phyloP scores from a whole-genome alignment of 92 coral and sea anemone species.

The Desmophyllum pertusum region DNA sequence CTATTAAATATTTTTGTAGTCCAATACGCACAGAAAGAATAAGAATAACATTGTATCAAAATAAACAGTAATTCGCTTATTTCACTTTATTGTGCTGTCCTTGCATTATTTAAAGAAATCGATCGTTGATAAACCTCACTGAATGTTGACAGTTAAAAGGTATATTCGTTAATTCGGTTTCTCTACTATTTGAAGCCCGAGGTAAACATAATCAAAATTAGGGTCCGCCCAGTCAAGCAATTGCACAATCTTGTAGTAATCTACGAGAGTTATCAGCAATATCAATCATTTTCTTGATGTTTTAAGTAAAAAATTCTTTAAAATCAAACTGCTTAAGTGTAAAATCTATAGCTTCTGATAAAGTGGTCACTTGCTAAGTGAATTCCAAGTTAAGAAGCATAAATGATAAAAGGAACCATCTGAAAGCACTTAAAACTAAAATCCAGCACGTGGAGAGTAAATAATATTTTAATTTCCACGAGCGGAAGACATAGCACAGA shows the following conservation, averaged over 20 bases:
- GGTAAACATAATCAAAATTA: not conserved
- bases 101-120: not conserved
- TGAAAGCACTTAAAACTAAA: not conserved
- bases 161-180: not conserved
- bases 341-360: not conserved
- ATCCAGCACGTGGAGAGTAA: not conserved
- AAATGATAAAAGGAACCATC: not conserved
- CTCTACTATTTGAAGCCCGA: not conserved
- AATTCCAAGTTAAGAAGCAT: not conserved
- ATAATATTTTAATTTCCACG: slow-evolving; percentile 22
- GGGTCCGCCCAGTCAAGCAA: not conserved
- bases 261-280: not conserved
- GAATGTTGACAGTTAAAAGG: not conserved
- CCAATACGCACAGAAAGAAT: not conserved
- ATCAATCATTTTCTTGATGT: not conserved
- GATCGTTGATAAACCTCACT: not conserved
- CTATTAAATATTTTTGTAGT: not conserved
- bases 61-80: not conserved
- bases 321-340: not conserved
- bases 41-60: not conserved
- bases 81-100: not conserved
- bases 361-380: slow-evolving; percentile 1
- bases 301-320: not conserved
- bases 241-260: not conserved
- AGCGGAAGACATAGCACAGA: slow-evolving; percentile 14